phyloP scores from a whole-genome alignment of 2,888 invertebrate genomes.

The Acutogordius australiensis region DNA sequence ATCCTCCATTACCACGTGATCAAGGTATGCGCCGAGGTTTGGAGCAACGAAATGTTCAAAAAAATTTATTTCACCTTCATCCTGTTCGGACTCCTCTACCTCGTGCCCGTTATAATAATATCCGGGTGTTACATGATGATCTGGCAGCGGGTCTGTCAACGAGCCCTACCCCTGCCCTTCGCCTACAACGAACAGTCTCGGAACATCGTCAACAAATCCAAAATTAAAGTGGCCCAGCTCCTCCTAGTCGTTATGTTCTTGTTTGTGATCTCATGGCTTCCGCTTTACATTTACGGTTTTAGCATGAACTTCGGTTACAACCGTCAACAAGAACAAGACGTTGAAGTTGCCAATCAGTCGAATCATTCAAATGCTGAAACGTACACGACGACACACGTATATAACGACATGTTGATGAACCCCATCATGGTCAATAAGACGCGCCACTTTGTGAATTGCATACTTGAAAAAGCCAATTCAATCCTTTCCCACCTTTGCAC shows the following conservation, averaged over 20 bases:
- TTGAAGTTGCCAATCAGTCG: no score
- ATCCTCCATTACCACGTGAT: not conserved
- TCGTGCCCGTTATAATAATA: not conserved
- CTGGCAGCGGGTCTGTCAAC: not conserved
- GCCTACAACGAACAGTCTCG: not conserved
- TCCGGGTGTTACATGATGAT: not conserved
- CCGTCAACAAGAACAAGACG: not conserved
- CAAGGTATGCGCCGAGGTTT: not conserved
- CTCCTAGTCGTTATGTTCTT: slow-evolving; percentile 2
- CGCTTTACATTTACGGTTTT: slow-evolving; percentile 3
- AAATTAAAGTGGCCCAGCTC: not conserved
- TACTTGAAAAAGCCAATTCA: no score
- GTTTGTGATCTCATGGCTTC: slow-evolving; percentile 2
- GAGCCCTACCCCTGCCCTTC: not conserved
- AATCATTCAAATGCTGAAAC: no score
- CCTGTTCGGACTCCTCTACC: not conserved
- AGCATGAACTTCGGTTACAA: not conserved
- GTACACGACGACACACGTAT: not conserved
- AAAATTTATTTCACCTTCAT: slow-evolving; percentile 4
- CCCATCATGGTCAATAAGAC: not conserved
- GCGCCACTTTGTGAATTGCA: not conserved
- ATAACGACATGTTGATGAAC: not conserved
- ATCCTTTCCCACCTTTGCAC: no score
- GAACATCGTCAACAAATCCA: not conserved
- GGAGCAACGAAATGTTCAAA: not conserved